phyloP scores from a whole-genome alignment of 2,888 invertebrate genomes.

The Heteromurus nitidus region DNA sequence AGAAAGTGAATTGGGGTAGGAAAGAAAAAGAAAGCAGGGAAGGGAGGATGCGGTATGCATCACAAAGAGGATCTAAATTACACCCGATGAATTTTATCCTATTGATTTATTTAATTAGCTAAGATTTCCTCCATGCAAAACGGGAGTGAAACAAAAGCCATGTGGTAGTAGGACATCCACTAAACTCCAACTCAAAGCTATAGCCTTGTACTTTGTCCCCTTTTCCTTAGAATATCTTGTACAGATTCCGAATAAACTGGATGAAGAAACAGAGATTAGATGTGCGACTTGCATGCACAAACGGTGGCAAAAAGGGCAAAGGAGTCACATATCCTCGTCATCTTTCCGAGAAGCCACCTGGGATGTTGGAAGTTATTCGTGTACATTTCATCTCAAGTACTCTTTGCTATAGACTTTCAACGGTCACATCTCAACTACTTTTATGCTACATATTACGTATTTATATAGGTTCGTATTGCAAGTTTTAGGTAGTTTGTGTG shows the following conservation, averaged over 20 bases:
- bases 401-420: too few relatives aligned
- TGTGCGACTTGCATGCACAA: slow-evolving; percentile 9
- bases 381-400: too few relatives aligned
- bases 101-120: slow-evolving; percentile 70
- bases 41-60: slow-evolving; percentile 49
- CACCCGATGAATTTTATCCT: slow-evolving; percentile 62
- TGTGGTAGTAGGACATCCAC: too few relatives aligned
- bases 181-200: neutral
- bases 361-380: slow-evolving; percentile 24
- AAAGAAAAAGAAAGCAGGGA: neutral
- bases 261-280: too few relatives aligned
- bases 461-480: too few relatives aligned
- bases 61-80: slow-evolving; percentile 56
- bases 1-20: neutral
- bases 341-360: slow-evolving; percentile 25
- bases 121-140: slow-evolving; percentile 56
- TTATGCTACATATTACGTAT: too few relatives aligned
- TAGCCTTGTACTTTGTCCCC: neutral
- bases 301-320: slow-evolving; percentile 1
- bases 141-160: neutral
- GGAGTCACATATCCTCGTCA: slow-evolving; percentile 3
- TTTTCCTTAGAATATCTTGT: neutral
- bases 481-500: too few relatives aligned
- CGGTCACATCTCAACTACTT: neutral
- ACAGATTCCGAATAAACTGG: neutral